Evolutionary conservation across 1,140 invertebrate genomes (phyloP).

Genomic region (Telenomus remus): DNA sequence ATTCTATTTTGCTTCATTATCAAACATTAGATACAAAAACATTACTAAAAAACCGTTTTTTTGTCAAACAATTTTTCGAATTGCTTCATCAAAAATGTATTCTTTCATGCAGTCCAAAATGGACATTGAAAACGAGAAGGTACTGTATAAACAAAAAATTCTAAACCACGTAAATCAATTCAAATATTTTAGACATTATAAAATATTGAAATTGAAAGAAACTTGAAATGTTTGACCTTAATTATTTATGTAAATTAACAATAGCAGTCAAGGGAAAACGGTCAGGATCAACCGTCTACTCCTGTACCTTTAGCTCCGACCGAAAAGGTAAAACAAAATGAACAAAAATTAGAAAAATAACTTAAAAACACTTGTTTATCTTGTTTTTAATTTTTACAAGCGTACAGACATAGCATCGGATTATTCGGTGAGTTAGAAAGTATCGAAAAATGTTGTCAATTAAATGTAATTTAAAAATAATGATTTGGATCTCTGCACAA

Average conservation of each 20-base stretch:
- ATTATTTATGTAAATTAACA: slow-evolving; percentile 8
- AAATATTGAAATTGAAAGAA: slow-evolving; percentile 8
- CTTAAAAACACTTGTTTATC: not conserved
- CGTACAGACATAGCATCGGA: not conserved
- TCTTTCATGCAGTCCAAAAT: slow-evolving; percentile 48
- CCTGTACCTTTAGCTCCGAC: slow-evolving; percentile 64
- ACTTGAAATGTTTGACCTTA: not conserved
- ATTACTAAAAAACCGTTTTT: not conserved
- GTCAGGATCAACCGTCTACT: slow-evolving; percentile 66
- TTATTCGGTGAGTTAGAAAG: not conserved
- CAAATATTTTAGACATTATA: too few species aligned
- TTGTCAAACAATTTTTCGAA: not conserved
- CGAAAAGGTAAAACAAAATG: slow-evolving; percentile 60
- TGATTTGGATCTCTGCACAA: too few species aligned
- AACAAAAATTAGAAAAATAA: slow-evolving; percentile 7
- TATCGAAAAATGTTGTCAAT: not conserved
- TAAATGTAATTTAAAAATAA: too few species aligned
- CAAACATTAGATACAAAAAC: not conserved
- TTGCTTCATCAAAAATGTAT: too few species aligned
- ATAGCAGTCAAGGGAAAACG: slow-evolving; percentile 64
- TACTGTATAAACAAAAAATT: slow-evolving; percentile 22
- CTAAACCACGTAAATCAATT: too few species aligned
- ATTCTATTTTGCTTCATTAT: not conserved
- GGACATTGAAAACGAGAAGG: slow-evolving; percentile 50
- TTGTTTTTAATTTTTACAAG: not conserved